A percentile compares a stretch with the other conserved stretches of the same genome.
Evolutionary conservation across 2,888 invertebrate species (phyloP).

Genomic region (Myopa testacea): DNA sequence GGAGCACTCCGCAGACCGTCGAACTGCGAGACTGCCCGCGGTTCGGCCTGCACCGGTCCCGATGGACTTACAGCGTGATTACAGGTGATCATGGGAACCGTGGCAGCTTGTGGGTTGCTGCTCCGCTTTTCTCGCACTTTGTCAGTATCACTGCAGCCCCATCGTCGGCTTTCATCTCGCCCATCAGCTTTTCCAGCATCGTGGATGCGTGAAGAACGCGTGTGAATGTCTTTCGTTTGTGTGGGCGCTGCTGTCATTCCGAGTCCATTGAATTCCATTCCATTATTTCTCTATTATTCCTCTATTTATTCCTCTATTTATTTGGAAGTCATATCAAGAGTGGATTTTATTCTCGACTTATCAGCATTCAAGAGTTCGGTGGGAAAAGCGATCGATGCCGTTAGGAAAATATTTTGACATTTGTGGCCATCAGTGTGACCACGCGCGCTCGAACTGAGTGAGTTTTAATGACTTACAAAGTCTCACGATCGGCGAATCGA

Average conservation of each 20-base stretch:
- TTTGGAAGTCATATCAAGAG: slow-evolving; percentile 34
- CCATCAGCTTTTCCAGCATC: too few species aligned
- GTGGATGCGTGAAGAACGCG: slow-evolving; percentile 30
- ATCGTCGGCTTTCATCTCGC: neutral
- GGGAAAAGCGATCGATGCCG: slow-evolving; percentile 48
- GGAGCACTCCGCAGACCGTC: slow-evolving; percentile 3
- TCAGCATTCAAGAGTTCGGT: slow-evolving; percentile 55
- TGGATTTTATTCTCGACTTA: slow-evolving; percentile 32
- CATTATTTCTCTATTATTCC: slow-evolving; percentile 17
- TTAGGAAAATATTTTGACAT: slow-evolving; percentile 58
- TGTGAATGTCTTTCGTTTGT: slow-evolving; percentile 43
- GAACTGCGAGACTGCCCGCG: neutral
- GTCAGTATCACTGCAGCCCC: neutral
- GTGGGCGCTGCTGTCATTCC: slow-evolving; percentile 47
- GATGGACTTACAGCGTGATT: neutral
- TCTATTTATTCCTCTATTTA: slow-evolving; percentile 6
- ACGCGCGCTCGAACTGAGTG: slow-evolving; percentile 39
- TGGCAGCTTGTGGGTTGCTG: neutral
- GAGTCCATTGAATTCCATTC: slow-evolving; percentile 26
- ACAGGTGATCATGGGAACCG: slow-evolving; percentile 31
- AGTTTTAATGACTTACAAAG: neutral
- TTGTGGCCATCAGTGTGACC: slow-evolving; percentile 41
- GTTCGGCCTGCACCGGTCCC: too few species aligned
- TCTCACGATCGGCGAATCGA: neutral
- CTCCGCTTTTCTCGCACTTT: slow-evolving; percentile 24